Percentiles rank a stretch among this genome's conserved stretches.
These are phyloP conservation scores for Orthochromis indermauri DNA, from an alignment of 2,113 vertebrate genomes.

Conservation along the genomic window DNA sequence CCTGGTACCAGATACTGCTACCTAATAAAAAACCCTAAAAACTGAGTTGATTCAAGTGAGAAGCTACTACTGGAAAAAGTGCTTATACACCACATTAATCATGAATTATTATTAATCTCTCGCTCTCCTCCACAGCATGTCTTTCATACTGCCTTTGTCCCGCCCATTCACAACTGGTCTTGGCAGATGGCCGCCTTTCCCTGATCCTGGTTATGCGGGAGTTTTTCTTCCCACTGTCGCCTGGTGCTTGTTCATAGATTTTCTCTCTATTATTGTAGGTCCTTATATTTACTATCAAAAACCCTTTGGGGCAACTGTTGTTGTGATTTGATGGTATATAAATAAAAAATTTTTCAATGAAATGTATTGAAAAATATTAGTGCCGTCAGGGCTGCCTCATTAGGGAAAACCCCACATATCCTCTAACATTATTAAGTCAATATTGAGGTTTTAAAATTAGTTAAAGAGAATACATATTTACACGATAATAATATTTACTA, in stretches of 20 bases:
- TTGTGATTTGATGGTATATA: background rate
- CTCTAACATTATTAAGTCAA: background rate
- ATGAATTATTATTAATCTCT: background rate
- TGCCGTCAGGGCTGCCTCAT: background rate
- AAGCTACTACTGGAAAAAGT: background rate
- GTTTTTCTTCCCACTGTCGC: background rate
- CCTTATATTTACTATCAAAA: background rate
- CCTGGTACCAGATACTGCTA: background rate
- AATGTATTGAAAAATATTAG: background rate
- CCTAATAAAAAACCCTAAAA: background rate
- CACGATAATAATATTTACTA: background rate
- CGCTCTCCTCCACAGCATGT: background rate
- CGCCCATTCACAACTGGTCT: background rate
- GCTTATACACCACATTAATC: background rate
- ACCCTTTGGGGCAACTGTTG: background rate
- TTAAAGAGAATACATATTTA: background rate
- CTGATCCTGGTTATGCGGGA: background rate
- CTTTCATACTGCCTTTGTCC: background rate
- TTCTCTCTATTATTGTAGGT: background rate
- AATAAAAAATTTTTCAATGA: fast-evolving
- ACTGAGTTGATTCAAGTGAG: background rate
- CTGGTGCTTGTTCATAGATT: background rate
- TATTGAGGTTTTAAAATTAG: background rate
- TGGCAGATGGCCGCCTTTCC: background rate
- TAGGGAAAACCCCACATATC: background rate